Conservation (phyloP, 1,140 invertebrate species). For the Lethrus apterus region DNA sequence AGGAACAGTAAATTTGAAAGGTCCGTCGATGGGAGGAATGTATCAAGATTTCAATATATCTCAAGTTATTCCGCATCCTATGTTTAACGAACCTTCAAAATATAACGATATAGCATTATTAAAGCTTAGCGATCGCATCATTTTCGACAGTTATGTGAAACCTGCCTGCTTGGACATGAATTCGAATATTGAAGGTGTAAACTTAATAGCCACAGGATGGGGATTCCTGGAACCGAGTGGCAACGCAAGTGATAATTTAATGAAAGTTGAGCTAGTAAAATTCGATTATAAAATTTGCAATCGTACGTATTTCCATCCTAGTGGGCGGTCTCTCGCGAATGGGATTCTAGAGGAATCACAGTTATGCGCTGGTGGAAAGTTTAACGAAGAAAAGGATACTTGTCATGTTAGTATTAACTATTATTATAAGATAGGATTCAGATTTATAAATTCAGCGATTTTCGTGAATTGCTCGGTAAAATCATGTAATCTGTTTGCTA, state of each 20-base stretch:
- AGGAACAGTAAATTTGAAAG: slow-evolving; percentile 36
- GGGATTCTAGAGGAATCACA: not conserved
- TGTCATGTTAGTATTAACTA: not conserved
- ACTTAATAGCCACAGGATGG: slow-evolving; percentile 18
- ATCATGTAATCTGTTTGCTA: too few species aligned
- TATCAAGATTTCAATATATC: slow-evolving; percentile 26
- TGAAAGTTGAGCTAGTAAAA: not conserved
- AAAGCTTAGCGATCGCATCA: slow-evolving; percentile 14
- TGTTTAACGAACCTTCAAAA: slow-evolving; percentile 5
- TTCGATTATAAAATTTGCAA: not conserved
- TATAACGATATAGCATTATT: slow-evolving; percentile 29
- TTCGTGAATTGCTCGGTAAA: too few species aligned
- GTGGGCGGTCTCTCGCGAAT: not conserved
- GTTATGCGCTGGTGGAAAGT: not conserved
- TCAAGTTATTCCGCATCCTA: slow-evolving; percentile 18
- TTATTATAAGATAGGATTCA: too few species aligned
- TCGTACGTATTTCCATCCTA: not conserved
- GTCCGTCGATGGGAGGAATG: slow-evolving; percentile 22
- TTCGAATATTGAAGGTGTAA: not conserved
- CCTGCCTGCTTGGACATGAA: slow-evolving; percentile 20
- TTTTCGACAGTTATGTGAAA: not conserved
- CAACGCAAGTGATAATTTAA: not conserved
- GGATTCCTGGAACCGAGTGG: slow-evolving; percentile 6
- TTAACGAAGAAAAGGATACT: not conserved
- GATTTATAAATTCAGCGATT: too few species aligned